Evolutionary conservation across 2,888 invertebrate species (phyloP).

Genomic region (Callyntrura sp.): DNA sequence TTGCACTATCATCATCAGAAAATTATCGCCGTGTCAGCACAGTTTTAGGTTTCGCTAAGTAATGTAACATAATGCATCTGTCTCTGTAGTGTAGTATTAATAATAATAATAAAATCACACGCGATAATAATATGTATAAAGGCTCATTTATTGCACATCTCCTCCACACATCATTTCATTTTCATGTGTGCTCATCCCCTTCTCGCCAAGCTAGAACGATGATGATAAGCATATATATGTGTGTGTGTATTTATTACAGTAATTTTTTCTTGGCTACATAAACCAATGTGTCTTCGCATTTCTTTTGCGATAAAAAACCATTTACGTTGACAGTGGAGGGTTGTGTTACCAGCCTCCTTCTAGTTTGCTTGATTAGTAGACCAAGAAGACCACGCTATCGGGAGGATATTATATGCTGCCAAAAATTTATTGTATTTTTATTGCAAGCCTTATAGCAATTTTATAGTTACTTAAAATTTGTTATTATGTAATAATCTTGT

Average conservation of each 20-base stretch:
- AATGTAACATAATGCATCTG: neutral
- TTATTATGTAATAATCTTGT: too few relatives aligned
- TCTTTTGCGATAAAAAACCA: neutral
- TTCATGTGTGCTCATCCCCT: conserved; percentile 22
- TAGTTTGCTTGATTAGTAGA: conserved; percentile 16
- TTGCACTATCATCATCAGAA: conserved; percentile 41
- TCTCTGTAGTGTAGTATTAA: too few relatives aligned
- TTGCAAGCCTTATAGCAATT: neutral
- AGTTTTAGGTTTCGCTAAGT: too few relatives aligned
- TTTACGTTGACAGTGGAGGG: conserved; percentile 33
- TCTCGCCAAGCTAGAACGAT: conserved; percentile 1
- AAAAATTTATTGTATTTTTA: neutral
- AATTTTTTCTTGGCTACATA: neutral
- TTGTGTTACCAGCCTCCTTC: conserved; percentile 36
- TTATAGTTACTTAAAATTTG: too few relatives aligned
- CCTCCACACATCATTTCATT: conserved; percentile 33
- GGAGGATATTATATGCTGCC: too few relatives aligned
- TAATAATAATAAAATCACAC: conserved; percentile 26
- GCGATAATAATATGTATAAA: conserved; percentile 6
- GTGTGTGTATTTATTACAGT: too few relatives aligned
- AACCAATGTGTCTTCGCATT: neutral
- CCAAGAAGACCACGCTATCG: too few relatives aligned
- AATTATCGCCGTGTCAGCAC: conserved; percentile 38
- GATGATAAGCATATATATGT: too few relatives aligned
- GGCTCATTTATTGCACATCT: neutral